Evolutionary conservation across 2,113 vertebrate genomes (phyloP), one percentile per base, ranked within the genome.

Genomic region (Pelodiscus sinensis): DNA sequence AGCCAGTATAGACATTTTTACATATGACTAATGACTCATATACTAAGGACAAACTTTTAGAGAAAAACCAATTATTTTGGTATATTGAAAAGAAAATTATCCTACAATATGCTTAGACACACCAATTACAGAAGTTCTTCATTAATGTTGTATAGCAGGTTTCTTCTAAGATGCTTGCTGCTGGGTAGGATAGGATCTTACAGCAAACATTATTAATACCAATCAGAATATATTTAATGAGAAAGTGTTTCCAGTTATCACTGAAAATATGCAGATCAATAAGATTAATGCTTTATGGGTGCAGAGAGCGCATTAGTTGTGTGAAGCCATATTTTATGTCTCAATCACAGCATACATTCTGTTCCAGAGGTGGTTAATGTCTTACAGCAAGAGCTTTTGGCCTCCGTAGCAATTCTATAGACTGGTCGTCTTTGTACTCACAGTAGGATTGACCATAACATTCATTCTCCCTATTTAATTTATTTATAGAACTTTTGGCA

Each of bases 321-420:
- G 65, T 27, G 38, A 87, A 94, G 65, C 78, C 52, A 52, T 82
- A 78, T 80, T 86, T 80, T 89, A 92, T 24, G 54, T 84, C 92
- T 92, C 87, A 94, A 94, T 89, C 75, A 85, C 84, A 85, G 80
- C 29, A 31, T 88, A 44, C 2, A 25, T 85, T 87, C 92, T 86
- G 51, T 78, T 94, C 84, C 75, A 80, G 73, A 52, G 85, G 77
- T 8, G 57, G 82, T 58, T 85, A 94, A 94, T 83, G 85, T 78
- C 86, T 91, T 68, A 82, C 9, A 95, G 89, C 54, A 87, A 75
- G 88, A 86, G 80, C 92, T 96, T 86, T 90, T 93, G 79, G 88
- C 88, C 93, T 84, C 65, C 85, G 7, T 27, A 82, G 85, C 68
- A 89, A 60, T 90, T 94, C 83, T 71, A 93, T 52, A 88, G 65